Conservation (phyloP, 2,797 vertebrate genomes). For the Nyctalus aviator region DNA sequence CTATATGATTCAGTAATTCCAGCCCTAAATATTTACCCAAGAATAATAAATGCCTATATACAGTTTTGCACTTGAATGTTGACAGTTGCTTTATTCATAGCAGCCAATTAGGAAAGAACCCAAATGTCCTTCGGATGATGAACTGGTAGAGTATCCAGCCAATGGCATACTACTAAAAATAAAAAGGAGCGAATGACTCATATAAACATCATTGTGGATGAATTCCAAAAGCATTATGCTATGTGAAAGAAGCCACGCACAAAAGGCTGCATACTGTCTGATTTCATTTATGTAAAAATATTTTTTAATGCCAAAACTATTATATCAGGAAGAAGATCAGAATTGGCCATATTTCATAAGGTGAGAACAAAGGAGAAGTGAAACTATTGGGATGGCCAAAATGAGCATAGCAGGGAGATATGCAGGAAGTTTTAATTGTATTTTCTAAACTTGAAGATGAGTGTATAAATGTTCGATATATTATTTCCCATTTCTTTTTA, state of each 20-base stretch:
- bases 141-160: background rate
- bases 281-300: background rate
- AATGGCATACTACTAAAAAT: background rate
- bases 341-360: background rate
- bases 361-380: background rate
- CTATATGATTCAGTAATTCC: background rate
- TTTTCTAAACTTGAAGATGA: background rate
- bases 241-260: background rate
- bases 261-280: background rate
- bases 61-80: background rate
- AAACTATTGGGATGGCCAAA: background rate
- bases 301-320: background rate
- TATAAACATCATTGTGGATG: background rate
- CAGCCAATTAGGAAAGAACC: background rate
- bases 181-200: background rate
- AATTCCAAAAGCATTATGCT: background rate
- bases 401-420: background rate
- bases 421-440: background rate
- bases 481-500: background rate
- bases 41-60: background rate
- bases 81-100: background rate
- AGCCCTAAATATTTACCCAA: background rate
- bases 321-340: background rate
- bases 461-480: background rate
- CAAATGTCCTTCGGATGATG: background rate